phyloP scores from a whole-genome alignment of 35 echinoderm and acorn worm genomes.

The Holothuria glaberrima region DNA sequence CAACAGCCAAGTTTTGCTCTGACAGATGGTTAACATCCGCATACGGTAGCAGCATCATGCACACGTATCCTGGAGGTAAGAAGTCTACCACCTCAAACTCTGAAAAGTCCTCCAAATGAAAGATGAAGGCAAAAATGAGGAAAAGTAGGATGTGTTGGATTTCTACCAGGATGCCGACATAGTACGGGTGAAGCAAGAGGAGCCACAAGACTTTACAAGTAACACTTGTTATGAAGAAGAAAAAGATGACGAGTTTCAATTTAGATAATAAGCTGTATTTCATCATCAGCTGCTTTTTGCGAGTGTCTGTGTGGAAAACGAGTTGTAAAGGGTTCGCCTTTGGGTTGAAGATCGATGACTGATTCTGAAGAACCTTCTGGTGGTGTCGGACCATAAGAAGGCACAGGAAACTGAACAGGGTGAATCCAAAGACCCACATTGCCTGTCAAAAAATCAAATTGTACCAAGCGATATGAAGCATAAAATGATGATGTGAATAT shows the following conservation, averaged over 20 bases:
- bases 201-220: slow-evolving; percentile 35
- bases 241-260: slow-evolving; percentile 30
- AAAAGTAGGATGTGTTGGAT: slow-evolving; percentile 34
- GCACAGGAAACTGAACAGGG: slow-evolving; percentile 43
- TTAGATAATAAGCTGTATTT: slow-evolving; percentile 40
- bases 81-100: slow-evolving; percentile 44
- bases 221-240: not conserved
- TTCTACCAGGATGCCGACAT: slow-evolving; percentile 33
- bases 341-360: slow-evolving; percentile 1
- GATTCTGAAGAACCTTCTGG: slow-evolving; percentile 7
- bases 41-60: slow-evolving; percentile 40
- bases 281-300: slow-evolving; percentile 51
- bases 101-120: slow-evolving; percentile 42
- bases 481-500: too few relatives aligned
- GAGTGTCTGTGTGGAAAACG: slow-evolving; percentile 40
- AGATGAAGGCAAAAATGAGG: slow-evolving; percentile 4
- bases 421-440: slow-evolving; percentile 36
- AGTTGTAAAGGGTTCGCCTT: slow-evolving; percentile 35
- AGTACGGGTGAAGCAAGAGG: slow-evolving; percentile 26
- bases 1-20: slow-evolving; percentile 29
- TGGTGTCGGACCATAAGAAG: slow-evolving; percentile 21
- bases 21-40: slow-evolving; percentile 21
- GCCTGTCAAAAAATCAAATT: slow-evolving; percentile 4
- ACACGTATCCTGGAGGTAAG: slow-evolving; percentile 13
- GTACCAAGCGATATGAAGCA: too few relatives aligned